Conservation (phyloP, 2,797 vertebrate genomes). For the Phalanger gymnotis region DNA sequence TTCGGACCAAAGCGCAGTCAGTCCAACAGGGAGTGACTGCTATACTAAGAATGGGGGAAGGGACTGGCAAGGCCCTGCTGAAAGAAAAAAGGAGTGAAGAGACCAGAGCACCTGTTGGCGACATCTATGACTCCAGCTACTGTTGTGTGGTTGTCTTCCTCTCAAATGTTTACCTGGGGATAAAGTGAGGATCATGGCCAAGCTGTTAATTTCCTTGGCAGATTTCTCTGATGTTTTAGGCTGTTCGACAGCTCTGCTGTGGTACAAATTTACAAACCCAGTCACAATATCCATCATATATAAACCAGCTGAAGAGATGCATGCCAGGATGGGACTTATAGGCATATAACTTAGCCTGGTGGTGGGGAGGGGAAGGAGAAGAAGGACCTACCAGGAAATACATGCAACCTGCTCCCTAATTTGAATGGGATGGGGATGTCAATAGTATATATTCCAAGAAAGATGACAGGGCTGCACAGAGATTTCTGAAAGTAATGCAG, state of each 20-base stretch:
- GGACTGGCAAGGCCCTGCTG: not conserved
- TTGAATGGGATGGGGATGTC: not conserved
- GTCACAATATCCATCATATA: not conserved
- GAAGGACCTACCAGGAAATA: not conserved
- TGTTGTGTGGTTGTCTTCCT: not conserved
- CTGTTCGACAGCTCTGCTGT: not conserved
- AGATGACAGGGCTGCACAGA: not conserved
- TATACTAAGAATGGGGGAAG: not conserved
- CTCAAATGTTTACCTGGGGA: not conserved
- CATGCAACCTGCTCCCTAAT: not conserved
- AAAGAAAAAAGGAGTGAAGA: not conserved
- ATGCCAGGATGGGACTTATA: not conserved
- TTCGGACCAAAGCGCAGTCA: not conserved
- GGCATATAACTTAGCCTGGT: not conserved
- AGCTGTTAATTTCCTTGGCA: not conserved
- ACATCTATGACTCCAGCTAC: not conserved
- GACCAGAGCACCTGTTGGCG: not conserved
- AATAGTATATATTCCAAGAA: not conserved
- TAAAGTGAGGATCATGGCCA: not conserved
- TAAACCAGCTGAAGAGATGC: not conserved
- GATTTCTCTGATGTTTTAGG: not conserved
- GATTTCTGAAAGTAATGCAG: not conserved
- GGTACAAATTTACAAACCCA: rapidly evolving
- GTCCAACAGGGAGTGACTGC: not conserved
- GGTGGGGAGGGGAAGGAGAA: not conserved